Base-by-base conservation (phyloP, 2,113 vertebrate genomes). In the Epinephelus fuscoguttatus region DNA sequence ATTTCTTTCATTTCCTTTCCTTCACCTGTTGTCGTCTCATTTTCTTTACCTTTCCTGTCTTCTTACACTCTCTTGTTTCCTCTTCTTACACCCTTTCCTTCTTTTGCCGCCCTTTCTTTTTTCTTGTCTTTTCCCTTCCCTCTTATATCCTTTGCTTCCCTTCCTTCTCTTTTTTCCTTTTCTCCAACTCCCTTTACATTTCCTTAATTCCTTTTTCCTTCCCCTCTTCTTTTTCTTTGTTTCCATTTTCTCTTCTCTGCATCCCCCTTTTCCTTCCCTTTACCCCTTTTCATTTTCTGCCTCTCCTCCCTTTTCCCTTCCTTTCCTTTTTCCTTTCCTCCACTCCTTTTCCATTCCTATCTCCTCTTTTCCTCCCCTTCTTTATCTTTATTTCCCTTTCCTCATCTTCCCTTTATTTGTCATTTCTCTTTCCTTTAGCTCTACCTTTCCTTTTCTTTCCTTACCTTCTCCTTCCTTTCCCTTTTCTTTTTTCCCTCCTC, bases 1-100 rank as follows among this genome's bases (percentile, higher is more conserved):
- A 59, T 59, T 72, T 8, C 30, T 67, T 69, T 25, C 33, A n/a
- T 59, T 60, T 70, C 63, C 56, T 53, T 27, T 30, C 21, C 15
- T 49, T 17, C 47, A 19, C 53, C n/a, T 19, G 4, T 49, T 49
- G 49, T 11, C 57, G 6, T 56, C 53, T 17, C 11, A n/a, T 21
- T 25, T 57, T 15, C 2, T 40, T 25, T 27, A 0, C 18, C 37
- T 47, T 19, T 49, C 33, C 33, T 3, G 33, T 15, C 11, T 11
- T 45, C 42, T 3, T 1, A 50, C 59, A 11, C 12, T 19, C 9
- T 3, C 50, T n/a, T 12, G 4, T 37, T n/a, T 53, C 12, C 50
- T 60, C 37, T 61, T 25, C 12, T 23, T 56, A 11, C 4, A 8
- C n/a, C 15, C 21, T 33, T 27, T 62, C 8, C 19, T 56, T 23